Evolutionary conservation across 2,113 vertebrate genomes (phyloP).

Genomic region (Mungos mungo): DNA sequence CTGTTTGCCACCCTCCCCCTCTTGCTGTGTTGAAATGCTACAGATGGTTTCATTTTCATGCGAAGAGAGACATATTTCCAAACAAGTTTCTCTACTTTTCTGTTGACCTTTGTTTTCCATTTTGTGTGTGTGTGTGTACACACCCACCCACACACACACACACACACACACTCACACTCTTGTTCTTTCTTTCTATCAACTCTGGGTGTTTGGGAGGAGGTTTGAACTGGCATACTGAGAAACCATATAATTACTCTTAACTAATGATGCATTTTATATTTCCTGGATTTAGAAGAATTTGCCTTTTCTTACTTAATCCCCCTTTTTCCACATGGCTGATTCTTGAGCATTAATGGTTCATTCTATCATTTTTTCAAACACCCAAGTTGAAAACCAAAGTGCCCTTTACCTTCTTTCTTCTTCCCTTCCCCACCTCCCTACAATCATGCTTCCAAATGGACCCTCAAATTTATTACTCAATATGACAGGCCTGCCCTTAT

Average conservation of each 20-base stretch:
- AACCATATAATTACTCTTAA: conserved; percentile 18
- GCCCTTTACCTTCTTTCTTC: background rate
- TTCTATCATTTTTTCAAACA: conserved; percentile 33
- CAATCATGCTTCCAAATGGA: background rate
- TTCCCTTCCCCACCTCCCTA: background rate
- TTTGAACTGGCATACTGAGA: background rate
- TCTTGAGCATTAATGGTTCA: conserved; percentile 27
- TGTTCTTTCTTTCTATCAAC: background rate
- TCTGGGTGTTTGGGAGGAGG: background rate
- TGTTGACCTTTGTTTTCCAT: background rate
- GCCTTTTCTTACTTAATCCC: conserved; percentile 38
- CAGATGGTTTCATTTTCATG: background rate
- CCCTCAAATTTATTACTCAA: background rate
- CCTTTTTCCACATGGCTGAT: conserved; percentile 57
- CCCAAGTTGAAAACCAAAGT: conserved; percentile 16
- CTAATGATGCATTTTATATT: conserved; percentile 62
- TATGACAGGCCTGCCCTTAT: no score
- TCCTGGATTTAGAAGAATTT: conserved; percentile 62
- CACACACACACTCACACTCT: no score
- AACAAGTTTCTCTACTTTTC: background rate
- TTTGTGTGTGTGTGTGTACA: background rate
- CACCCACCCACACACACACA: no score
- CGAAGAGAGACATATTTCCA: conserved; percentile 4
- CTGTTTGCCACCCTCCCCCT: background rate
- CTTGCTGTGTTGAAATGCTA: background rate